Base-by-base conservation (phyloP, 2,888 invertebrate species). In the Ellobium chinense region DNA sequence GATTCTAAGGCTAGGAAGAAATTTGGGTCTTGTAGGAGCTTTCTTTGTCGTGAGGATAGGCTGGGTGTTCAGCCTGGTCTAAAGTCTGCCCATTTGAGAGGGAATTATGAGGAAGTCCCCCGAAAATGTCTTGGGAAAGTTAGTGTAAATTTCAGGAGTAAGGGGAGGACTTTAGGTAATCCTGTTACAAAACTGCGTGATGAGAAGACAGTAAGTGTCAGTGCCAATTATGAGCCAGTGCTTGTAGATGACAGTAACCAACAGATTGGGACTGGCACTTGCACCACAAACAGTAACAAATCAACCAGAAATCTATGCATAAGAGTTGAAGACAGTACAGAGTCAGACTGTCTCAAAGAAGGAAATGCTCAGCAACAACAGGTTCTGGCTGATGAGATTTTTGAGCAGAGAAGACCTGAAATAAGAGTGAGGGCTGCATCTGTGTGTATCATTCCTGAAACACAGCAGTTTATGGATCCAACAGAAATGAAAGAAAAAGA, bases 1-100 rank as follows among this genome's bases (percentile, higher is more conserved):
- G 60, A 34, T 37, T 56, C 77, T 9, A 36, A 62, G n/a, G 24
- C 18, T 4, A 31, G 66, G 21, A 46, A 27, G 29, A 54, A 66
- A 39, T 24, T 14, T 63, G 5, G 69, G 18, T 83, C 84, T 62
- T 83, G 85, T 34, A 80, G 89, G 75, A 89, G 89, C 78, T 89
- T 88, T 73, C 74, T 89, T 27, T 82, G 86, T 12, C 81, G 85
- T 7, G 56, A 80, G 4, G 62, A 82, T 1, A 79, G 83, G 39
- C 66, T 88, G 39, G 81, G 75, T 9, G 78, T 85, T 29, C 85
- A 85, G 81, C 88, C 88, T 7, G 86, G 86, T 12, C 82, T 85
- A 69, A 84, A 84, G 70, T 85, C 86, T 1, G 60, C 78, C n/a
- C 66, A 54, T 21, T 62, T 65, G 62, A 84, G 70, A 74, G 29